phyloP scores from a whole-genome alignment of 2,888 invertebrate genomes.

The Camponotus fellah region DNA sequence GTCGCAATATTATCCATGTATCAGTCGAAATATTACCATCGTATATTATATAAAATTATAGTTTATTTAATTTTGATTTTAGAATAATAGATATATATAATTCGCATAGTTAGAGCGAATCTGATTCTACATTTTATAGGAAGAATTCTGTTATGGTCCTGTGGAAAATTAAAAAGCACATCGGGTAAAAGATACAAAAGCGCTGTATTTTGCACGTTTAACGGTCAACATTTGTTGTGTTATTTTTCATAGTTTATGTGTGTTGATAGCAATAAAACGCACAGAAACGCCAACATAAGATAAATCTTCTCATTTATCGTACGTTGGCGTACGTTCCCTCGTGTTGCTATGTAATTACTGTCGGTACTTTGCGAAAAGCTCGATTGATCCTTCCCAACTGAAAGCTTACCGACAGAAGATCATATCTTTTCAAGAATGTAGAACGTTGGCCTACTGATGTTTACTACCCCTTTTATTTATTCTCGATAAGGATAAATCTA shows the following conservation, averaged over 20 bases:
- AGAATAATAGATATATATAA: neutral
- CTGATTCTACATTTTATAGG: neutral
- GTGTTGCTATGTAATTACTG: neutral
- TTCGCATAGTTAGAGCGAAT: neutral
- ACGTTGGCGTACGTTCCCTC: neutral
- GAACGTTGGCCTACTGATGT: neutral
- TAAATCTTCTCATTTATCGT: slow-evolving; percentile 34
- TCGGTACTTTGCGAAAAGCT: slow-evolving; percentile 34
- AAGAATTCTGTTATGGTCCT: neutral
- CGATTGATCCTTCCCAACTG: slow-evolving; percentile 50
- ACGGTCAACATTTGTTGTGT: neutral
- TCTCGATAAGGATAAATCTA: neutral
- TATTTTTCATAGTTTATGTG: neutral
- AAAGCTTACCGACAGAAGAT: slow-evolving; percentile 66
- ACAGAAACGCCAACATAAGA: slow-evolving; percentile 8
- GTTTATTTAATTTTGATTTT: slow-evolving; percentile 2
- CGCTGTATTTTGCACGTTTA: neutral
- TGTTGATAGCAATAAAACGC: neutral
- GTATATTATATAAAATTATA: neutral
- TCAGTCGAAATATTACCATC: neutral
- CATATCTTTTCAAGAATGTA: neutral
- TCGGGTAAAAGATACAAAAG: too few species aligned
- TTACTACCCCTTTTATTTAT: slow-evolving; percentile 26
- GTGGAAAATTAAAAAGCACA: neutral
- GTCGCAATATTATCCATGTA: neutral